A percentile compares a stretch with the other conserved stretches of the same genome.
Conservation (phyloP, 2,797 vertebrate species). For the Ispidina lecontei region DNA sequence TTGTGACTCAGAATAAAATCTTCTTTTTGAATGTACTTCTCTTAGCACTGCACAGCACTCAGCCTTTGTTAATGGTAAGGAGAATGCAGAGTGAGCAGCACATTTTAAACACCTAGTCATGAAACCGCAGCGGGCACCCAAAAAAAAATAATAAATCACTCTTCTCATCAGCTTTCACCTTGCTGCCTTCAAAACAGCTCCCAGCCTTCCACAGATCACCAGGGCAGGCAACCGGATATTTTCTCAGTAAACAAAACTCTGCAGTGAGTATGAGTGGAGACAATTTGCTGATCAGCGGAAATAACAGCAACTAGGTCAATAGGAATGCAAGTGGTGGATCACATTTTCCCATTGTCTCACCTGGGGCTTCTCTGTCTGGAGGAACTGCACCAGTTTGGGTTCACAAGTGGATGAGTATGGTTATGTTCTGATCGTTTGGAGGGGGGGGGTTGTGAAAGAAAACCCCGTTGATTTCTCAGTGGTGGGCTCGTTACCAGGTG, state of each 20-base stretch:
- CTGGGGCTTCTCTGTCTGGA: background rate
- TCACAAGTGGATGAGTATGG: background rate
- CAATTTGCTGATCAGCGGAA: constrained; percentile 64
- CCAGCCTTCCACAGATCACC: background rate
- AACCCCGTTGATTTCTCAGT: background rate
- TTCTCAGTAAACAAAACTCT: constrained; percentile 56
- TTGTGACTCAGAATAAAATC: constrained; percentile 59
- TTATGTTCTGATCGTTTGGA: background rate
- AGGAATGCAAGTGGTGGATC: constrained; percentile 58
- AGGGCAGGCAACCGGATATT: constrained; percentile 49
- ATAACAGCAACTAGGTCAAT: constrained; percentile 12
- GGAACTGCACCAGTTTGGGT: background rate
- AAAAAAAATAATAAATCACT: background rate
- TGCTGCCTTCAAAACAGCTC: constrained; percentile 29
- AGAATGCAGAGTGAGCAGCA: background rate
- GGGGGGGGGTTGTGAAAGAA: background rate
- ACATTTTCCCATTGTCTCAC: constrained; percentile 53
- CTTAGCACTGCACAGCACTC: background rate
- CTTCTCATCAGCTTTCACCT: constrained; percentile 57
- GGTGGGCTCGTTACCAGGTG: background rate
- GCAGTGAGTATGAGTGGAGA: background rate
- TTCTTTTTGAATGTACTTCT: constrained; percentile 7
- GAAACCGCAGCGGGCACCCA: background rate
- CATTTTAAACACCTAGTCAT: background rate
- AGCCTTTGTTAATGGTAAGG: background rate